Conservation (phyloP, 2,888 invertebrate species). For the Ypsolopha scabrella region DNA sequence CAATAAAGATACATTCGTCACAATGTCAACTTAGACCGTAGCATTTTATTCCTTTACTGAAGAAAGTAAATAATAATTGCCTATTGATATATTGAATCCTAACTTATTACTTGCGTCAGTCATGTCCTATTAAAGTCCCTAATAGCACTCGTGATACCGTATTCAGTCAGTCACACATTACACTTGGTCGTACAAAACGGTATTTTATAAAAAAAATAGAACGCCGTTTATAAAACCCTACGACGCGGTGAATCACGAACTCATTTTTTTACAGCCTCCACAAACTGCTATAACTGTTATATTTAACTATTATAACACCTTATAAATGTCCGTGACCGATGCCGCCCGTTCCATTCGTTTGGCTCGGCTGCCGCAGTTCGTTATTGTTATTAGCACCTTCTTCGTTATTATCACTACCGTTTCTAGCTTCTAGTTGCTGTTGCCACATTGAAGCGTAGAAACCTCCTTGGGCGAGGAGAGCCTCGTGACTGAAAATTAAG, state of each 20-base stretch:
- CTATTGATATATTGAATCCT: neutral
- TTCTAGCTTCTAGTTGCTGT: conserved; percentile 79
- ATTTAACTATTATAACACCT: too few relatives aligned
- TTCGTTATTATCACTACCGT: conserved; percentile 22
- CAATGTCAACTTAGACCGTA: conserved; percentile 33
- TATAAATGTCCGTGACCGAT: conserved; percentile 21
- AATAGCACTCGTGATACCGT: neutral
- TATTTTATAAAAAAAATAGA: too few relatives aligned
- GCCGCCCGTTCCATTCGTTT: conserved; percentile 17
- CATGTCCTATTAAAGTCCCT: neutral
- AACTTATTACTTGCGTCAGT: neutral
- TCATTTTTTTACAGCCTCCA: too few relatives aligned
- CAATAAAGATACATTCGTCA: conserved; percentile 34
- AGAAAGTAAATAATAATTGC: neutral
- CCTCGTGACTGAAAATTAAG: conserved; percentile 74
- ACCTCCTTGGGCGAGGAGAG: conserved; percentile 76
- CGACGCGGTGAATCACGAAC: too few relatives aligned
- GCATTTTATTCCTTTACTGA: conserved; percentile 4
- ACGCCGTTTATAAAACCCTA: too few relatives aligned
- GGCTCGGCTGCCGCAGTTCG: conserved; percentile 13
- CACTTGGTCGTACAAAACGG: neutral
- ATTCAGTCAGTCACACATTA: conserved; percentile 6
- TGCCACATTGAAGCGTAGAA: conserved; percentile 95
- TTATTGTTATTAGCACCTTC: conserved; percentile 13
- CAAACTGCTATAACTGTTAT: too few relatives aligned